Percentiles rank a stretch among this genome's conserved stretches.
phyloP scores from a whole-genome alignment of 1,140 invertebrate genomes.

The Rhizoglyphus robini region DNA sequence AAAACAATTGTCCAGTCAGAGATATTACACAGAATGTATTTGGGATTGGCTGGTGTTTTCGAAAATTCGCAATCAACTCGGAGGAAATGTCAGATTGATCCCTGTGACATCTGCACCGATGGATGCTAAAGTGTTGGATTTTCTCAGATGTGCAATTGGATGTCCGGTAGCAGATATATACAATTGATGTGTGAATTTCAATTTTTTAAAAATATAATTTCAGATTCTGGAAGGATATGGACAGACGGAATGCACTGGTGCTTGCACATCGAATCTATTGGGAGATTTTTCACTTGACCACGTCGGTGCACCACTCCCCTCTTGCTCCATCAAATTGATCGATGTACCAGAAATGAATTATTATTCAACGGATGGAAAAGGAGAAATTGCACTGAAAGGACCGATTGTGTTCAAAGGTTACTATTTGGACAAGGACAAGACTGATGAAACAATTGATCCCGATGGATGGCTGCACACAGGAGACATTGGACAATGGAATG shows the following conservation, averaged over 20 bases:
- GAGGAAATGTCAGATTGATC: constrained; percentile 32
- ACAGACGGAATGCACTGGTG: constrained; percentile 87
- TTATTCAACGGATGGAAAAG: constrained; percentile 57
- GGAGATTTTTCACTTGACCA: constrained; percentile 77
- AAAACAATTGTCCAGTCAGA: constrained; percentile 58
- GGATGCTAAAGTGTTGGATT: constrained; percentile 33
- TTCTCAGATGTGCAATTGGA: constrained; percentile 34
- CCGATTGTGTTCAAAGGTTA: constrained; percentile 62
- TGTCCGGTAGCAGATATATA: constrained; percentile 32
- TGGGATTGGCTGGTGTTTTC: constrained; percentile 37
- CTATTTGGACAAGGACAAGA: constrained; percentile 79
- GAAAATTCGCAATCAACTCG: constrained; percentile 33
- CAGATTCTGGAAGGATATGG: constrained; percentile 72
- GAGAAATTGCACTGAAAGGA: constrained; percentile 78
- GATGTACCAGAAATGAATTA: constrained; percentile 98
- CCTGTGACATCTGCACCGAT: constrained; percentile 37
- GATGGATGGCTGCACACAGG: constrained; percentile 94
- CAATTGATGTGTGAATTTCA: background rate
- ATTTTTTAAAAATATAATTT: background rate
- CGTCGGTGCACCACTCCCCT: constrained; percentile 82
- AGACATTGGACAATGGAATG: constrained; percentile 71
- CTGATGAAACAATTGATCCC: constrained; percentile 64
- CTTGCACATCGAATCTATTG: constrained; percentile 74
- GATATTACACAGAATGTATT: constrained; percentile 29
- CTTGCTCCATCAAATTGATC: constrained; percentile 79